Base-by-base conservation (phyloP, 2,797 vertebrate genomes). In the Sebastes itinus region DNA sequence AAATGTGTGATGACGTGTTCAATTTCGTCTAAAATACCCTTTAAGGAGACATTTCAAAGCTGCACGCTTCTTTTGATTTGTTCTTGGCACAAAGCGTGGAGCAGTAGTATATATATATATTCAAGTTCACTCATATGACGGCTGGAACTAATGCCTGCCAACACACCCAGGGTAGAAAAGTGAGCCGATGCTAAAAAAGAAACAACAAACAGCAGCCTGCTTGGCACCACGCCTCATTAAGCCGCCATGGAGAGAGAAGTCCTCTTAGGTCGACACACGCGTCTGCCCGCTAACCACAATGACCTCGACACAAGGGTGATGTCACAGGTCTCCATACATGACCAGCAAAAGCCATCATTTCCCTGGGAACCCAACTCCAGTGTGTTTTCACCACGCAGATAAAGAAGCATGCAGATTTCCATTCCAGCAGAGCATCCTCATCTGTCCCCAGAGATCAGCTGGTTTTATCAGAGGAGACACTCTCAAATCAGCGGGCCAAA, bases 251-350 rank as follows among this genome's bases (percentile, higher is more conserved):
- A 85, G 55, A 80, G 59, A 86, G 64, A 64, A 68, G 58, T 84
- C 73, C 75, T 86, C 77, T 79, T 7, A 49, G 68, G 73, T 75
- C 5, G 1, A 71, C 84, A 76, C 27, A 16, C 27, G 22, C 62
- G 62, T 65, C 62, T 32, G 75, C 77, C 72, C 72, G 72, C 13
- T 63, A 66, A 63, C 69, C 61, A 66, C 78, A 78, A 30, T 73
- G 79, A 83, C 81, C 86, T 84, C 73, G 22, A 85, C 76, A 75
- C 75, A 81, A 68, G 59, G 23, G 73, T 81, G 81, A 85, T 79
- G 79, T 86, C 88, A 87, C 82, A 82, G 84, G 74, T 62, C 72
- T 59, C 65, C 20, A 55, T 54, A 33, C 78, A 68, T 82, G 82
- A 85, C 87, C 58, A 59, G 55, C 54, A 49, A 62, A 35, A 73